Evolutionary conservation across 1,140 invertebrate species (phyloP), one percentile per base, ranked within the genome.

Genomic region (Agrilus planipennis): DNA sequence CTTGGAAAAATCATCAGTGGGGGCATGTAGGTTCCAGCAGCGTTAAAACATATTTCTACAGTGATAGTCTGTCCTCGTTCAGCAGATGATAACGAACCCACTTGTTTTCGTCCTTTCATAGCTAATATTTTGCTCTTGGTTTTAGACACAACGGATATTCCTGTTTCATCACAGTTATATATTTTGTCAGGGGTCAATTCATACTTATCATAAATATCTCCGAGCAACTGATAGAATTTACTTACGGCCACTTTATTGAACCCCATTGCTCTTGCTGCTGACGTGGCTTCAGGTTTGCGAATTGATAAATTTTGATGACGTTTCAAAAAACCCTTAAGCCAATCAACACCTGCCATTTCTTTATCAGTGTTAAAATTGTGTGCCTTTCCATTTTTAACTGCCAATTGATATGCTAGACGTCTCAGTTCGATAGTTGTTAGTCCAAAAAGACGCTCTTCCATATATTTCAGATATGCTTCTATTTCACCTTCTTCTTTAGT

Each of bases 11-110:
- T 30, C 17, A 41, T 16, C 29, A 31, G 19, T 20, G 60, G 51
- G 12, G 59, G 55, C 44, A 62, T 52, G 29, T 53, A 63, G 19
- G n/a, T 16, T n/a, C 60, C 60, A 30, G 46, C 38, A 28, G 61
- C 62, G 23, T 40, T 54, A 29, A 57, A 57, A 38, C 58, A 64
- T 42, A 54, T 18, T 40, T 31, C 23, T 22, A 36, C 31, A 17
- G 47, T 54, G 38, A 60, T 39, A 9, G 42, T 50, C 39, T 45
- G 34, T 15, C 57, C 54, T 40, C 45, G 34, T 44, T 60, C 49
- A 16, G 29, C 47, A 19, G 54, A 52, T 20, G 41, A 45, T n/a
- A 50, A 31, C 34, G 42, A 21, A 42, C 36, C 36, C 12, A 42
- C 40, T 16, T 42, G 40, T 18, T 23, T 34, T 35, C 18, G 25